These are phyloP conservation scores for Plotosus lineatus DNA, from an alignment of 2,113 vertebrate genomes.

Conservation along the genomic window DNA sequence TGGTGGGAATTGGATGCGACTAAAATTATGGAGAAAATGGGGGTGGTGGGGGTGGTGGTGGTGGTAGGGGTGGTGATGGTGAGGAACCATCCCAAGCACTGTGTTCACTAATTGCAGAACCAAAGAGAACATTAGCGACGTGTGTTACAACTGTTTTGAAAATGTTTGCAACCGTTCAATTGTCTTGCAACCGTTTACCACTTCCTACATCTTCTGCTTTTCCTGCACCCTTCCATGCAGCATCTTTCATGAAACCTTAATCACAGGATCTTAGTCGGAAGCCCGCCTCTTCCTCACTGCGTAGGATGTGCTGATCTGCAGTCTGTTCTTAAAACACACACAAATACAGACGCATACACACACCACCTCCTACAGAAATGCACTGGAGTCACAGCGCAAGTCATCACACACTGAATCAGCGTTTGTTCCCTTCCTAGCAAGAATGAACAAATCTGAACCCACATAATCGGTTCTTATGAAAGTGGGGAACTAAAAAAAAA, in stretches of 20 bases:
- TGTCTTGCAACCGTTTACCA: too few relatives aligned
- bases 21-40: too few relatives aligned
- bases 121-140: too few relatives aligned
- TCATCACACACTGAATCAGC: conserved; percentile 25
- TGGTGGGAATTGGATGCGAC: too few relatives aligned
- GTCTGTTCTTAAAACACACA: conserved; percentile 41
- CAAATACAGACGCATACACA: conserved; percentile 28
- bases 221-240: background rate
- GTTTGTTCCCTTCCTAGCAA: background rate
- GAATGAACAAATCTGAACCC: background rate
- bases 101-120: too few relatives aligned
- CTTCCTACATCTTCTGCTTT: background rate
- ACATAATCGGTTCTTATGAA: conserved; percentile 11
- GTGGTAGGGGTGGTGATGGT: too few relatives aligned
- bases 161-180: too few relatives aligned
- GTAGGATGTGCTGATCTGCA: conserved; percentile 40
- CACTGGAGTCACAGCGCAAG: too few relatives aligned
- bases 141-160: too few relatives aligned
- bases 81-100: too few relatives aligned
- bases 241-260: conserved; percentile 48
- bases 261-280: conserved; percentile 47
- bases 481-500: background rate
- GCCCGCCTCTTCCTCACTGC: conserved; percentile 40
- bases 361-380: conserved; percentile 31
- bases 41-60: too few relatives aligned